Percentiles rank a stretch among this genome's conserved stretches.
These are phyloP conservation scores for Micropterix aruncella DNA, from an alignment of 2,888 invertebrate genomes.

Conservation along the genomic window DNA sequence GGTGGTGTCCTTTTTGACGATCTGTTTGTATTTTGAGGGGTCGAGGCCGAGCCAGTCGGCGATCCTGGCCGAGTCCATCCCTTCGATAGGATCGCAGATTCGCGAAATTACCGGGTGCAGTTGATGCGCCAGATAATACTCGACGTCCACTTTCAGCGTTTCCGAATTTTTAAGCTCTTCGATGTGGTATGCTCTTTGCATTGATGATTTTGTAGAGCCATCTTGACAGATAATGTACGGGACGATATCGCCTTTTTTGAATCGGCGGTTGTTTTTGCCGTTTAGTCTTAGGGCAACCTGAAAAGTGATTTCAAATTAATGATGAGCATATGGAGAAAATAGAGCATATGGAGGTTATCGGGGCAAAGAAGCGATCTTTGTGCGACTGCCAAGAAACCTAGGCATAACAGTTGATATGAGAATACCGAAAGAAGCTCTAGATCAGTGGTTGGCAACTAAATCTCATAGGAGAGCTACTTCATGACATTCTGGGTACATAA, in stretches of 20 bases:
- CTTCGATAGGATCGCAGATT: conserved; percentile 91
- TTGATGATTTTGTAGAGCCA: conserved; percentile 62
- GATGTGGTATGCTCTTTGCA: conserved; percentile 87
- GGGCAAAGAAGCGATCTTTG: no score
- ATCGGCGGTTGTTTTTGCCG: conserved; percentile 58
- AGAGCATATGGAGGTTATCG: no score
- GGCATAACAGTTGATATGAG: no score
- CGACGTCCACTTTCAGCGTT: conserved; percentile 60
- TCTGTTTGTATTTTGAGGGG: conserved; percentile 34
- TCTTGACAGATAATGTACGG: conserved; percentile 93
- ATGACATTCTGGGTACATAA: no score
- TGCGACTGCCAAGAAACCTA: no score
- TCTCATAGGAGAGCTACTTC: no score
- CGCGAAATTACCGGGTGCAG: conserved; percentile 92
- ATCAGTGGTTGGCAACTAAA: no score
- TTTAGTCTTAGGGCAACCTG: conserved; percentile 78
- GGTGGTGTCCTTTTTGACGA: conserved; percentile 27
- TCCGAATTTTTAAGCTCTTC: conserved; percentile 71
- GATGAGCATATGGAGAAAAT: no score
- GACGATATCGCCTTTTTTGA: conserved; percentile 89
- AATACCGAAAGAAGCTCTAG: no score
- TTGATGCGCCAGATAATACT: conserved; percentile 91
- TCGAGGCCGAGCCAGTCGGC: conserved; percentile 79
- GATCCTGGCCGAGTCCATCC: conserved; percentile 78
- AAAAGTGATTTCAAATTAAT: no score